These are phyloP conservation scores for Bettongia penicillata DNA, from an alignment of 2,113 vertebrate species.

Conservation along the genomic window DNA sequence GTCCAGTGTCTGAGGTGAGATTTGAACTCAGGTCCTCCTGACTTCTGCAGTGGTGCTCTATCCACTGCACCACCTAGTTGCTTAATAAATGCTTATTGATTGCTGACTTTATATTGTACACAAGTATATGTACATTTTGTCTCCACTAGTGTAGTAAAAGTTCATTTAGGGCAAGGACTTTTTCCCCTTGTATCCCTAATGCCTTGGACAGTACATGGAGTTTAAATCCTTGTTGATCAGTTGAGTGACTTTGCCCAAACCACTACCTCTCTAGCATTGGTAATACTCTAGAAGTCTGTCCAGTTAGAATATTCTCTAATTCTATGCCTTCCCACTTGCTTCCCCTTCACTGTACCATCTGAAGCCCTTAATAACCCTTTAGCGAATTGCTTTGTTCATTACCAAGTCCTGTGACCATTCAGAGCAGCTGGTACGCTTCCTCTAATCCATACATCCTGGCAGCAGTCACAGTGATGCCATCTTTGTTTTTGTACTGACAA, in stretches of 20 bases:
- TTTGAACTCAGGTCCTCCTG: too few relatives aligned
- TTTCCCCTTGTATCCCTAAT: neutral
- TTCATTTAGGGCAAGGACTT: neutral
- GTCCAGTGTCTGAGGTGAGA: too few relatives aligned
- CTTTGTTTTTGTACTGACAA: neutral
- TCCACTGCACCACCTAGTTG: too few relatives aligned
- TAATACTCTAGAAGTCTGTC: neutral
- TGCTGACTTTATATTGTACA: neutral
- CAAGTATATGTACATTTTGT: neutral
- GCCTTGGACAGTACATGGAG: neutral
- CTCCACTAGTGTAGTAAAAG: neutral
- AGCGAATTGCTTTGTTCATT: neutral
- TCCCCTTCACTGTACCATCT: neutral
- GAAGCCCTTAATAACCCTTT: neutral
- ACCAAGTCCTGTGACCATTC: neutral
- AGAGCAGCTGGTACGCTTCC: neutral
- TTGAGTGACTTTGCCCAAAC: neutral
- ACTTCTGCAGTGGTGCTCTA: too few relatives aligned
- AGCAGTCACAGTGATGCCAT: neutral
- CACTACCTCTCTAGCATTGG: neutral
- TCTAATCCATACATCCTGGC: neutral
- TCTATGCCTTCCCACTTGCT: neutral
- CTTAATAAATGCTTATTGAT: neutral
- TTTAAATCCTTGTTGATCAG: neutral
- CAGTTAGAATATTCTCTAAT: neutral